Conservation (phyloP, 2,797 vertebrate species). For the Lemur catta region DNA sequence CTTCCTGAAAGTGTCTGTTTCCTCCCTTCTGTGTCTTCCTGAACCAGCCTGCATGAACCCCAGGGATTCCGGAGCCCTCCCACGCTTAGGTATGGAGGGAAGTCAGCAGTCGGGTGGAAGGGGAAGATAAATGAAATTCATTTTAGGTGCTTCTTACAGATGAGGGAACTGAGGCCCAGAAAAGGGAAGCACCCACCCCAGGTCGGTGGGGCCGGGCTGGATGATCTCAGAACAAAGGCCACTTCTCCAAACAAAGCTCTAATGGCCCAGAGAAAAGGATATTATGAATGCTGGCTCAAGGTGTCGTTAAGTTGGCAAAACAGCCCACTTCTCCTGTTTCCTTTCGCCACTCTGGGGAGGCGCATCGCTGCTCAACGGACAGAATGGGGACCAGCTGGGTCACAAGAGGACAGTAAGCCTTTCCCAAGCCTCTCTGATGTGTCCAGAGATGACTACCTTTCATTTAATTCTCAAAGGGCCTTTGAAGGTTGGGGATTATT, state of each 20-base stretch:
- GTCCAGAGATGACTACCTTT: neutral
- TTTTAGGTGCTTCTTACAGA: neutral
- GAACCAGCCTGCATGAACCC: neutral
- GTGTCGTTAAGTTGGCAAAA: neutral
- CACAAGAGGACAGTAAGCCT: neutral
- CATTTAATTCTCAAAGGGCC: neutral
- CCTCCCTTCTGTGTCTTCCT: neutral
- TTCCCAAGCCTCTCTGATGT: neutral
- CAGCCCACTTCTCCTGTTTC: neutral
- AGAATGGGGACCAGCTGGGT: conserved; percentile 17
- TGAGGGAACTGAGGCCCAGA: neutral
- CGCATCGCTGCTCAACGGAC: neutral
- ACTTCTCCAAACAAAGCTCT: neutral
- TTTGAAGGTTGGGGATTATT: neutral
- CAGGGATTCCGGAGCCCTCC: neutral
- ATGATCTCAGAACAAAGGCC: neutral
- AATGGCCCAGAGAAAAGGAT: neutral
- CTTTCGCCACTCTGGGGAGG: neutral
- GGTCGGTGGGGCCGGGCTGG: neutral
- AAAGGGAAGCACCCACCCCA: no score
- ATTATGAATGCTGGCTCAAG: no score
- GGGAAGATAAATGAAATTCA: neutral
- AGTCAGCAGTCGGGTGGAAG: neutral
- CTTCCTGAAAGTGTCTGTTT: neutral
- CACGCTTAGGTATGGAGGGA: neutral